Evolutionary conservation across 2,888 invertebrate genomes (phyloP).

Genomic region (Cynaeus angustus): DNA sequence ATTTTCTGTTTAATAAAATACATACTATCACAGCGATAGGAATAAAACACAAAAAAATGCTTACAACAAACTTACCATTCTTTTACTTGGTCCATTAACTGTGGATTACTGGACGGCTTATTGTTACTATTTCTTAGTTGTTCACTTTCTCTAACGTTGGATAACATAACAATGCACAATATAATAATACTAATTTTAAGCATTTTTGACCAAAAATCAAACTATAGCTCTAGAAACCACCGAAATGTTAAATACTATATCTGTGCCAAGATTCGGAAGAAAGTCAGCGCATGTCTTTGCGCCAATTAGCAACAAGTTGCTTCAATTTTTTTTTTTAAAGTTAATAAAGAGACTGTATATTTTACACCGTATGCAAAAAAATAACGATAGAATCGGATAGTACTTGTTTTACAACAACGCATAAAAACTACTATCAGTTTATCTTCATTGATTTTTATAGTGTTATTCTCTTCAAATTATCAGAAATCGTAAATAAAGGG

Average conservation of each 20-base stretch:
- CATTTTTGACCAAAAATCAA: slow-evolving; percentile 15
- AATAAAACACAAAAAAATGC: not conserved
- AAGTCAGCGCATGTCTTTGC: slow-evolving; percentile 47
- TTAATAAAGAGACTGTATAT: too few relatives aligned
- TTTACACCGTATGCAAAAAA: too few relatives aligned
- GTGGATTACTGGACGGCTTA: not conserved
- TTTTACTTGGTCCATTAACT: slow-evolving; percentile 9
- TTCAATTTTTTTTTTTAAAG: too few relatives aligned
- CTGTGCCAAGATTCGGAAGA: slow-evolving; percentile 28
- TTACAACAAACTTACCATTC: slow-evolving; percentile 10
- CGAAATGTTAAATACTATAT: slow-evolving; percentile 27
- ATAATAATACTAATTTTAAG: not conserved
- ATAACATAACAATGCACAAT: slow-evolving; percentile 17
- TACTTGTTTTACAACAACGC: not conserved
- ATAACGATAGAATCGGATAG: too few relatives aligned
- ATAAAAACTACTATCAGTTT: too few relatives aligned
- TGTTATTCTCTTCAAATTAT: too few relatives aligned
- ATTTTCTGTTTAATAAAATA: too few relatives aligned
- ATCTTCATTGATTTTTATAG: too few relatives aligned
- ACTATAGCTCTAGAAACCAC: slow-evolving; percentile 7
- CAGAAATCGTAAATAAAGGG: too few relatives aligned
- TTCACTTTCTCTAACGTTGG: slow-evolving; percentile 10
- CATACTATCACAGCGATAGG: too few relatives aligned
- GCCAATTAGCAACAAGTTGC: slow-evolving; percentile 48
- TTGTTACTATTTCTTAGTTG: not conserved